Evolutionary conservation across 2,113 vertebrate species (phyloP), one percentile per base, ranked within the genome.

Genomic region (Mormoops blainvillei): DNA sequence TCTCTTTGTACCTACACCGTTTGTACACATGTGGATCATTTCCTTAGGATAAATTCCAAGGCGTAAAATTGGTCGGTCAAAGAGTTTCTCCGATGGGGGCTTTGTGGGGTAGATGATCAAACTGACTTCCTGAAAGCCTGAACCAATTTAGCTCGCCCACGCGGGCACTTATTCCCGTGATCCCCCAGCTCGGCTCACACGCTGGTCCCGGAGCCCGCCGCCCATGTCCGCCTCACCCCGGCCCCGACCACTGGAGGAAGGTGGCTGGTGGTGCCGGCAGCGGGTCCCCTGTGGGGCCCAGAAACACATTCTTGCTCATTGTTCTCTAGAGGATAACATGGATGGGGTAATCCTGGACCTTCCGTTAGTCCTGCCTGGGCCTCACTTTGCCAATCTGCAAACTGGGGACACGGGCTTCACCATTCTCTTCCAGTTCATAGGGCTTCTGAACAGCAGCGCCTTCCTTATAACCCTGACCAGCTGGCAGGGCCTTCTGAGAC

Each of bases 71-170:
- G 31, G 20, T 50, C 2, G 2, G 19, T n/a, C 8, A 48, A 45
- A 68, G 89, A 36, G n/a, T 50, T 41, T 26, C 31, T 54, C 1
- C 0, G 4, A 0, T 7, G 36, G 48, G 71, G 36, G 8, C 18
- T 33, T 56, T 28, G 15, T 26, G 45, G 67, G 56, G 9, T 10
- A 10, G 7, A 6, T 20, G 48, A 76, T 28, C 58, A 61, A 54
- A 43, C 54, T 7, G 36, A n/a, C 36, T 58, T 78, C 58, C 45
- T 14, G 38, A 67, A 31, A 74, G 48, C 74, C 50, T 63, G 50
- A 24, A 48, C 70, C 45, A 2, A 5, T 18, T 45, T 9, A 38
- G 28, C 11, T 84, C 0, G 1, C 10, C 11, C 5, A 0, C 0
- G 0, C 26, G 10, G 65, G 22, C 18, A 38, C 52, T 70, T 1